Base-by-base conservation (phyloP, 2,113 vertebrate species). In the Tragelaphus buxtoni region DNA sequence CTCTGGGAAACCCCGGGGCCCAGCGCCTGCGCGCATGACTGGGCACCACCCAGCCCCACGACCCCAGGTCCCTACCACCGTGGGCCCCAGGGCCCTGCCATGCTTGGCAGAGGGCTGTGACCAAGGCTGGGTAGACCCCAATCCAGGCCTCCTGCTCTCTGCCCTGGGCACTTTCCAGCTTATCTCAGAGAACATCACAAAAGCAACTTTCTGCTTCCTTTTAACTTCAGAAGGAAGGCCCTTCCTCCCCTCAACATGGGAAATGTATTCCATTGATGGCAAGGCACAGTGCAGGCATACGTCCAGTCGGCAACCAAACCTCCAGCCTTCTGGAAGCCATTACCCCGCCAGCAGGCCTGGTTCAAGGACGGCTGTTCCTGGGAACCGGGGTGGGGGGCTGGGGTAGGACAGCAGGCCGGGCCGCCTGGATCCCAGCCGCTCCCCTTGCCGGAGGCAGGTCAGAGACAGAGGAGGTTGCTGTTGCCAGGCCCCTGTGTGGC, bases 11-110 rank as follows among this genome's bases (percentile, higher is more conserved):
- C 28, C 53, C 14, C 0, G 0, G 7, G 65, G 35, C 17, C 65
- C 2, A 0, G 86, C 0, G 4, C n/a, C n/a, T 9, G 35, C 1
- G 0, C 0, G 0, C 7, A 53, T 0, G 3, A 49, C 26, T 17
- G 6, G 51, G 2, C 49, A 30, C 28, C 65, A 0, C 35, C 16
- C 0, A 1, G 35, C 12, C 35, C 12, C 24, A 14, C 4, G 2
- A 32, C 20, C 35, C 69, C 22, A 16, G 53, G 56, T 10, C 16
- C 56, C 56, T 18, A 11, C 24, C 1, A 2, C 82, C 28, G 20
- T 1, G 2, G 55, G 39, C 56, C 39, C 28, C 1, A 22, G 53
- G 28, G 4, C 11, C 7, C 17, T 28, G 16, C n/a, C 12, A 17
- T 4, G 4, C 17, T 56, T 20, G 17, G 35, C 4, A 0, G 7